Evolutionary conservation across 1,140 invertebrate species (phyloP).

Genomic region (Lepeophtheirus salmonis): DNA sequence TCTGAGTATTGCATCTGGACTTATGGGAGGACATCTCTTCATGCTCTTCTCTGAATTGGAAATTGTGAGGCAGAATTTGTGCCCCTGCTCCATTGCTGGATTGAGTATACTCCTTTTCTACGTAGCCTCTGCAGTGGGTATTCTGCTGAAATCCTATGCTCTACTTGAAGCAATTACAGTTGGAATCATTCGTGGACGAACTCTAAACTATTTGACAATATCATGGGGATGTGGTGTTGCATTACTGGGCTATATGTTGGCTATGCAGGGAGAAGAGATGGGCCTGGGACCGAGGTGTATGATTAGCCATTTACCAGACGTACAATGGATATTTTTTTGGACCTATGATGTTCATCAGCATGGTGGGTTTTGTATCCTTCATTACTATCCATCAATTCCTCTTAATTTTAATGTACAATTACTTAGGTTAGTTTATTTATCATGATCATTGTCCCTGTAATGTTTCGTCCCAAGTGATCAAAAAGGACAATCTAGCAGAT

Average conservation of each 20-base stretch:
- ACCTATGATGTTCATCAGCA: background rate
- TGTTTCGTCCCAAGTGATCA: background rate
- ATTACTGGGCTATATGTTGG: background rate
- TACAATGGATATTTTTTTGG: background rate
- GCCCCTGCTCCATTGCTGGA: background rate
- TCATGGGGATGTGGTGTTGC: constrained; percentile 1
- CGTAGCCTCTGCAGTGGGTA: background rate
- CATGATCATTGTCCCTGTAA: no score
- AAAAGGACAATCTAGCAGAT: constrained; percentile 4
- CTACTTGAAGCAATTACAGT: constrained; percentile 11
- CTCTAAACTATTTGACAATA: background rate
- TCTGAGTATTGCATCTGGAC: background rate
- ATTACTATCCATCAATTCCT: no score
- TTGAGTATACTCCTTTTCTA: constrained; percentile 15
- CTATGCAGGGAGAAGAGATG: background rate
- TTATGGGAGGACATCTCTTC: constrained; percentile 9
- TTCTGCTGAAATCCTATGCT: constrained; percentile 4
- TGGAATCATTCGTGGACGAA: constrained; percentile 14
- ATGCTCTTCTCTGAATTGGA: constrained; percentile 14
- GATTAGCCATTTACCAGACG: background rate
- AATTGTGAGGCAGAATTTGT: background rate
- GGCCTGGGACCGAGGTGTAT: constrained; percentile 13
- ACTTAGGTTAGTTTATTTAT: no score
- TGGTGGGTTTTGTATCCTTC: no score
- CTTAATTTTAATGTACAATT: no score